Percentiles rank a stretch among this genome's conserved stretches.
Evolutionary conservation across 2,797 vertebrate genomes (phyloP).

Genomic region (Sciurus vulgaris): DNA sequence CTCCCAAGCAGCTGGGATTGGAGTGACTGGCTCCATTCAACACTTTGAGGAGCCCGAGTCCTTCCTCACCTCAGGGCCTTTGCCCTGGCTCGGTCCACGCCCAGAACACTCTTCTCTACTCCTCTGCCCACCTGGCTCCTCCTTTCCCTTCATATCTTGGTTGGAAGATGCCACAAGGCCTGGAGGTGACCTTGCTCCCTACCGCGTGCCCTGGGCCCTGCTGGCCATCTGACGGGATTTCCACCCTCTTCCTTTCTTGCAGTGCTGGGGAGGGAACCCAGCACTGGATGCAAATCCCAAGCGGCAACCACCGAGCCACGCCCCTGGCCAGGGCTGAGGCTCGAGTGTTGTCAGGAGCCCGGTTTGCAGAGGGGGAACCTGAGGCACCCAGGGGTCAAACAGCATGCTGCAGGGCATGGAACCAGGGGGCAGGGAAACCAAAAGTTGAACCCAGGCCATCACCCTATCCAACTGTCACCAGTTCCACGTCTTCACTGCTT

Average conservation of each 20-base stretch:
- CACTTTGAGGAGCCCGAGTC: too few species aligned
- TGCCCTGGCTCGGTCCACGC: too few species aligned
- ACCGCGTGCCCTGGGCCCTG: not conserved
- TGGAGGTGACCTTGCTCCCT: not conserved
- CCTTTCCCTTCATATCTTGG: too few species aligned
- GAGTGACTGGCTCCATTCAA: too few species aligned
- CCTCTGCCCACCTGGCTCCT: too few species aligned
- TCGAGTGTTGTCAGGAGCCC: not conserved
- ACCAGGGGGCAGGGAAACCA: not conserved
- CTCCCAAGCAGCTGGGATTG: too few species aligned
- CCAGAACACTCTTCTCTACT: too few species aligned
- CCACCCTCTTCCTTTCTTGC: too few species aligned
- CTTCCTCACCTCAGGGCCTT: too few species aligned
- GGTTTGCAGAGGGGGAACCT: not conserved
- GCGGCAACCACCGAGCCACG: too few species aligned
- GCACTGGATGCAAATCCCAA: not conserved
- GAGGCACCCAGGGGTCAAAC: not conserved
- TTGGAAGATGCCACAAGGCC: too few species aligned
- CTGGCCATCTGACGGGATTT: too few species aligned
- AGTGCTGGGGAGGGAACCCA: not conserved
- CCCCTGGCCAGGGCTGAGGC: not conserved
- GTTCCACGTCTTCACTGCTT: not conserved
- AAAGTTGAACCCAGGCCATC: not conserved
- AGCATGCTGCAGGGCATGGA: not conserved
- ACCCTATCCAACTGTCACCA: not conserved